These are phyloP conservation scores for Ptychoptera contaminata DNA, from an alignment of 2,888 invertebrate species.

Conservation along the genomic window DNA sequence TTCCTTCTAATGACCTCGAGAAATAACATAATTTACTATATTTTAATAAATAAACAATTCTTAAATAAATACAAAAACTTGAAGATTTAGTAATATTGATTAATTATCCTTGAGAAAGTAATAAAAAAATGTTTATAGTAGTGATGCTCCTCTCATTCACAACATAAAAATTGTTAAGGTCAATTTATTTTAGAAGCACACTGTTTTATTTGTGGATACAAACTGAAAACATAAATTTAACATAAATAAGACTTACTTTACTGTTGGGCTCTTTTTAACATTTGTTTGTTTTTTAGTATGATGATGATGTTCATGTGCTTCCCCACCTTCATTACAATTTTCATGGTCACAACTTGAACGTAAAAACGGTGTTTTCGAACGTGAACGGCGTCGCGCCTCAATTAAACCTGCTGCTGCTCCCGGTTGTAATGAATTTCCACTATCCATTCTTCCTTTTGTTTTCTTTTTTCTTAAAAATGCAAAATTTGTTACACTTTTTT, in stretches of 20 bases:
- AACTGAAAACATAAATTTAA: not conserved
- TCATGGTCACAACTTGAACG: constrained; percentile 42
- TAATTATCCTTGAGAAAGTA: too few relatives aligned
- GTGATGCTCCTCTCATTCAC: too few relatives aligned
- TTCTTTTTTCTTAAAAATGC: not conserved
- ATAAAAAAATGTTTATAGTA: too few relatives aligned
- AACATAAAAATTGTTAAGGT: too few relatives aligned
- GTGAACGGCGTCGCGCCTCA: constrained; percentile 44
- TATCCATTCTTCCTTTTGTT: not conserved
- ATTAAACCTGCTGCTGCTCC: too few relatives aligned
- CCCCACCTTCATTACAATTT: constrained; percentile 31
- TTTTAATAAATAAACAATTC: too few relatives aligned
- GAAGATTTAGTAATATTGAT: too few relatives aligned
- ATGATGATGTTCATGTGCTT: constrained; percentile 36
- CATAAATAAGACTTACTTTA: constrained; percentile 7
- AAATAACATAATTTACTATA: too few relatives aligned
- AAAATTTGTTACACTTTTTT: not conserved
- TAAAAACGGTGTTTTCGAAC: constrained; percentile 52
- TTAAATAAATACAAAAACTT: too few relatives aligned
- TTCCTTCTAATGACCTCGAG: too few relatives aligned
- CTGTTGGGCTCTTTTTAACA: constrained; percentile 7
- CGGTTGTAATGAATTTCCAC: too few relatives aligned
- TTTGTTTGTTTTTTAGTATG: constrained; percentile 18
- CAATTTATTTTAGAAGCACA: not conserved
- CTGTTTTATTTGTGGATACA: not conserved